Evolutionary conservation across 2,797 vertebrate genomes (phyloP).

Genomic region (Notolabrus celidotus): DNA sequence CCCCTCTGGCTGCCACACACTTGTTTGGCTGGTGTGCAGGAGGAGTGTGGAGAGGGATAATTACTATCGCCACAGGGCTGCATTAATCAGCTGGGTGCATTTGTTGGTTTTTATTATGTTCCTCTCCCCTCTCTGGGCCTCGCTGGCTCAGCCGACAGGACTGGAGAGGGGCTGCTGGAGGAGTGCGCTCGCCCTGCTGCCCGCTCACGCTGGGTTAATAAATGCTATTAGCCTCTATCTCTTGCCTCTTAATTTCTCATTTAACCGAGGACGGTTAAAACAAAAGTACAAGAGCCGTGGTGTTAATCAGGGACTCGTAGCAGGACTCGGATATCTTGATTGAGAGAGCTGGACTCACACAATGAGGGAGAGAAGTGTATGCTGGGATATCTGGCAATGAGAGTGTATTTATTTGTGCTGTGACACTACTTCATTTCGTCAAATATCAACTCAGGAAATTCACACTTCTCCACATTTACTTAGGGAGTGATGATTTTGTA

Average conservation of each 20-base stretch:
- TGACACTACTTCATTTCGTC: constrained; percentile 10
- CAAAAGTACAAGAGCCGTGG: constrained; percentile 58
- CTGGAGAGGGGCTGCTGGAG: constrained; percentile 49
- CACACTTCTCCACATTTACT: constrained; percentile 21
- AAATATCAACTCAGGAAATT: constrained; percentile 23
- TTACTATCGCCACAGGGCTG: constrained; percentile 95
- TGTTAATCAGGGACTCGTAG: constrained; percentile 76
- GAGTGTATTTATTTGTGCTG: constrained; percentile 22
- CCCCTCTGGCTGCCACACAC: constrained; percentile 58
- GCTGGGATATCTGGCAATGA: constrained; percentile 24
- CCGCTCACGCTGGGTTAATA: constrained; percentile 81
- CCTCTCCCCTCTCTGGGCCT: constrained; percentile 78
- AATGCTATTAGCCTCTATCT: constrained; percentile 82
- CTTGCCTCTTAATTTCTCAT: constrained; percentile 80
- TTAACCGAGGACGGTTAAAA: constrained; percentile 73
- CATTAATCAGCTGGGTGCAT: constrained; percentile 92
- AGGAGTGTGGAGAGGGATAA: constrained; percentile 91
- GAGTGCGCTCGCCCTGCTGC: constrained; percentile 50
- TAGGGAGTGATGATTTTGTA: constrained; percentile 3
- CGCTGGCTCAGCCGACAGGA: constrained; percentile 56
- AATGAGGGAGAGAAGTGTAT: constrained; percentile 36
- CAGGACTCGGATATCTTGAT: constrained; percentile 62
- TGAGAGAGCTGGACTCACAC: constrained; percentile 60
- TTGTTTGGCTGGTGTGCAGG: constrained; percentile 74
- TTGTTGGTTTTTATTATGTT: constrained; percentile 90